Base-by-base conservation (phyloP, 2,797 vertebrate species). In the Calcarius lapponicus region DNA sequence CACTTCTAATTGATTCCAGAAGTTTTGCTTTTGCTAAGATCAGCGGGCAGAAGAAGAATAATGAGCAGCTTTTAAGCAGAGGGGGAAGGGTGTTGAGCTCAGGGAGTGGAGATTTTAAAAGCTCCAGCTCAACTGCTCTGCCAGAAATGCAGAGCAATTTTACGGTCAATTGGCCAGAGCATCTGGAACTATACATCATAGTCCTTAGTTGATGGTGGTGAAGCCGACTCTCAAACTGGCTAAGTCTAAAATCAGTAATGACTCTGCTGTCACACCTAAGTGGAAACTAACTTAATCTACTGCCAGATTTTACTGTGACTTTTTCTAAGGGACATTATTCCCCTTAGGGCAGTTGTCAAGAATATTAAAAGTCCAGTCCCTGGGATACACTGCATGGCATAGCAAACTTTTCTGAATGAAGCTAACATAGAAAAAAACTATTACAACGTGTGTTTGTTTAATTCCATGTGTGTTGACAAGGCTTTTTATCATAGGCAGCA, bases 1-100 rank as follows among this genome's bases (percentile, higher is more conserved):
- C 98, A 97, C 98, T 98, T 95, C 98, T 99, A 99, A 99, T 99
- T 98, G 99, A 98, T 99, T 99, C 99, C 99, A 99, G 99, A 99
- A 98, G 98, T 94, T 98, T 95, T 97, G 97, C 98, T 98, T 98
- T 98, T 97, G 97, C 97, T 97, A 97, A 96, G 98, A 98, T 97
- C 98, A 98, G 97, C 60, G 95, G 97, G 97, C 92, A 98, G 92
- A 96, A 97, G 97, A 98, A 97, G 97, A 98, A 98, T 99, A 99
- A 99, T 99, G 98, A 99, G 97, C 97, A 97, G 97, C 96, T 98
- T 98, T 98, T 97, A 98, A 97, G 97, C 96, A 94, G 93, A 96
- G 96, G 95, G 96, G 97, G 96, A 90, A 95, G 96, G 92, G 97
- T 97, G 97, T 96, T 97, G 97, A 97, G 96, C 96, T 92, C 45